phyloP scores from a whole-genome alignment of 1,140 invertebrate species.

The Micrasema longulum region DNA sequence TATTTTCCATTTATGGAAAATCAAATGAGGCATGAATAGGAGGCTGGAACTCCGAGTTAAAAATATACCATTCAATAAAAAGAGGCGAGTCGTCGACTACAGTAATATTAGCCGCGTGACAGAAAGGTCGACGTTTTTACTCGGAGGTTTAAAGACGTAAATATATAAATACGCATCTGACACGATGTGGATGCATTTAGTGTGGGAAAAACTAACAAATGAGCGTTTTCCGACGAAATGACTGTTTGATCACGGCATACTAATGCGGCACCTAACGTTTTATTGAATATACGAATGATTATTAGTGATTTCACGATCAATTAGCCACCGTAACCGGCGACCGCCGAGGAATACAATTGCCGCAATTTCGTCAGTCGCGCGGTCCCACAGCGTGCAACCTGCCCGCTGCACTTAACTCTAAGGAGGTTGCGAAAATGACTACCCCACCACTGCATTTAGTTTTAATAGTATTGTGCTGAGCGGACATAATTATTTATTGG shows the following conservation, averaged over 20 bases:
- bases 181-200: not conserved
- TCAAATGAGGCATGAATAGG: too few relatives aligned
- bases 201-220: constrained; percentile 19
- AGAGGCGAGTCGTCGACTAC: too few relatives aligned
- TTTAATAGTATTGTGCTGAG: not conserved
- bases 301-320: constrained; percentile 34
- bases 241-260: constrained; percentile 32
- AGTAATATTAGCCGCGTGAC: too few relatives aligned
- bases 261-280: constrained; percentile 7
- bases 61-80: too few relatives aligned
- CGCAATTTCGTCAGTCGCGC: not conserved
- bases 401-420: too few relatives aligned
- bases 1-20: too few relatives aligned
- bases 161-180: too few relatives aligned
- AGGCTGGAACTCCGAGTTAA: too few relatives aligned
- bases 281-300: constrained; percentile 12
- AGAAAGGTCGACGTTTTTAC: too few relatives aligned
- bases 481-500: not conserved
- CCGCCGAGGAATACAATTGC: constrained; percentile 2
- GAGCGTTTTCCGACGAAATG: constrained; percentile 20
- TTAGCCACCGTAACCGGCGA: constrained; percentile 17
- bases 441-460: not conserved
- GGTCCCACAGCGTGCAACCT: not conserved
- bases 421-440: too few relatives aligned
- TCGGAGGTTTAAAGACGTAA: too few relatives aligned